Evolutionary conservation across 2,888 invertebrate species (phyloP), one percentile per base, ranked within the genome.

Genomic region (Tipula vernalis): DNA sequence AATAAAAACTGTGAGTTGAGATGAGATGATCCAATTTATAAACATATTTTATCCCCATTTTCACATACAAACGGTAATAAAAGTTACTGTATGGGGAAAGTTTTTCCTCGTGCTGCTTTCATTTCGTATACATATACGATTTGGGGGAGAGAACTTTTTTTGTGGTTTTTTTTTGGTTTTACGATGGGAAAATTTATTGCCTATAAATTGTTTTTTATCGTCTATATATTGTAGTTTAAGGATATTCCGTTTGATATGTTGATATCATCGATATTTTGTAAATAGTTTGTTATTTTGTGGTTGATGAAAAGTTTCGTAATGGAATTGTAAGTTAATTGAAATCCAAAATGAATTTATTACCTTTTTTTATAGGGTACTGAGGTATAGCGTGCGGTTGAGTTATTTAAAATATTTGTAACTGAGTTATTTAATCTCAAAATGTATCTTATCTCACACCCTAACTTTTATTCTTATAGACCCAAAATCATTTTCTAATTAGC

Each of bases 11-110:
- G 71, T 71, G 12, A 71, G 28, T 28, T 71, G 71, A 71, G 71
- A 71, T 71, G 71, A 71, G 71, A 71, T 71, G 71, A 71, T 71
- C 71, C 71, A 71, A 71, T 71, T 71, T 71, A 71, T 71, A 71
- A 71, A 71, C 71, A 71, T 71, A 71, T 71, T 71, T 71, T 71
- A 71, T 71, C 71, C 71, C 71, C 71, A 71, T 71, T 71, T 71
- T 71, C 71, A 71, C 71, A 71, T 71, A 10, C 18, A 71, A 71
- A 71, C 71, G 71, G 28, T 28, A 71, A 71, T 71, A 71, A 71
- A 71, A 71, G 71, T 71, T 71, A 71, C 71, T 71, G 71, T 71
- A 12, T 10, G 28, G 28, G 28, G 28, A 71, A 71, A 71, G 10
- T 71, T 71, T 71, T 71, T 28, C 71, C 18, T 71, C 71, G 71